Percentiles rank a stretch among this genome's conserved stretches.
Conservation (phyloP, 23 tunicate genomes). For the Oikopleura vanhoeffeni region DNA sequence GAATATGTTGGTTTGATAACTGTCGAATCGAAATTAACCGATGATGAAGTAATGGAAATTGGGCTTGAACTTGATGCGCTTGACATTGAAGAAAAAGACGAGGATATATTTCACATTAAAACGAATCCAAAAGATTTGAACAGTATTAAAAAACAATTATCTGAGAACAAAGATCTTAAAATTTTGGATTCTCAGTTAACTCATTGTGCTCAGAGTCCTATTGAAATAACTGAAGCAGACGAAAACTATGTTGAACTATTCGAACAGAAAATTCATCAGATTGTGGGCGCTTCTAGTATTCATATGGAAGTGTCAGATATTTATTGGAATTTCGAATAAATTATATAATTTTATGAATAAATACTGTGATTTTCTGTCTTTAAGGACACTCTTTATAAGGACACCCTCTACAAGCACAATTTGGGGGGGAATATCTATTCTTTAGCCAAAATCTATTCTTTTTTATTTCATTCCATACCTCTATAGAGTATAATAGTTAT, state of each 20-base stretch:
- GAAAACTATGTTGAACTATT: not conserved
- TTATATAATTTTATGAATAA: too few relatives aligned
- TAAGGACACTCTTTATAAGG: not conserved
- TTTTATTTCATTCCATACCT: too few relatives aligned
- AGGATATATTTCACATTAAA: not conserved
- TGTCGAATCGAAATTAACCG: not conserved
- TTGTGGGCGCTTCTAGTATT: not conserved
- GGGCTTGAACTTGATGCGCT: not conserved
- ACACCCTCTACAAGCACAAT: too few relatives aligned
- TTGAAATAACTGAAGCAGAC: not conserved
- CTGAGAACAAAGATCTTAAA: not conserved
- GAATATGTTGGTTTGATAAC: not conserved
- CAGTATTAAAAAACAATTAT: not conserved
- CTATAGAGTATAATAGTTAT: too few relatives aligned
- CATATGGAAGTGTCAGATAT: not conserved
- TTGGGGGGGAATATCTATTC: too few relatives aligned
- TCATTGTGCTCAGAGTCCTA: not conserved
- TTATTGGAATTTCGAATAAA: not conserved
- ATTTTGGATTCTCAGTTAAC: not conserved
- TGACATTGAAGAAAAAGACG: not conserved
- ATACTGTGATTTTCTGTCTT: too few relatives aligned
- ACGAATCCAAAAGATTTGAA: not conserved
- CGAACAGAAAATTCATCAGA: not conserved
- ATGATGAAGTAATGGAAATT: conserved; percentile 10
- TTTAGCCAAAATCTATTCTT: too few relatives aligned